Base-by-base conservation (phyloP, 2,113 vertebrate species). In the Hylia prasina region DNA sequence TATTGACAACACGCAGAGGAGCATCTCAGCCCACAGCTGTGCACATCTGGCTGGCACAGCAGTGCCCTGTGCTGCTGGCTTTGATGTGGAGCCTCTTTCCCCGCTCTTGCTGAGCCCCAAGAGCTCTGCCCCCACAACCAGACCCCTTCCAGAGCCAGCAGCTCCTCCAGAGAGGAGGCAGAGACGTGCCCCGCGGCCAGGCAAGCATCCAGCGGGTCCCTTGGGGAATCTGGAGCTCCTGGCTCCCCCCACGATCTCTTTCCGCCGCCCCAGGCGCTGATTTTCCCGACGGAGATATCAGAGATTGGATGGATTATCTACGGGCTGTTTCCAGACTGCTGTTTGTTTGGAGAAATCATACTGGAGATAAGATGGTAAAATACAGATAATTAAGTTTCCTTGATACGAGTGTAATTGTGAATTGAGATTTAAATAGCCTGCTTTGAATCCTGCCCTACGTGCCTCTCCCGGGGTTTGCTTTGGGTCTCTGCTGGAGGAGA, bases 291-390 rank as follows among this genome's bases (percentile, higher is more conserved):
- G 6, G 83, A 78, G 94, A 87, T 82, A 87, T 7, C 73, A 88
- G 82, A 90, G 82, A 77, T 54, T 40, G 89, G 57, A 16, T 53
- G 84, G 87, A 90, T 97, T 93, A 93, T 94, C 91, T 82, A 17
- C 66, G 15, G 84, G 50, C 91, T 93, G 42, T 63, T 94, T 93
- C 90, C 88, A 96, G 94, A 58, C 87, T 88, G 91, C 85, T 96
- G 84, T 94, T 96, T 96, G 89, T 96, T 96, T 91, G 90, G 84
- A 96, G 84, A 94, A 95, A 94, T 96, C 84, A 19, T 76, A 42
- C n/a, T 56, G 87, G 71, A 96, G 95, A 96, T 96, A 95, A 96
- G 95, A 93, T 90, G 93, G 83, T 70, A 91, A 94, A 97, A 93
- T 42, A 12, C 33, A 95, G 93, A 94, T 95, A 96, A 94, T 95